These are phyloP conservation scores for Meleagris gallopavo DNA, from an alignment of 2,113 vertebrate genomes.

Conservation along the genomic window DNA sequence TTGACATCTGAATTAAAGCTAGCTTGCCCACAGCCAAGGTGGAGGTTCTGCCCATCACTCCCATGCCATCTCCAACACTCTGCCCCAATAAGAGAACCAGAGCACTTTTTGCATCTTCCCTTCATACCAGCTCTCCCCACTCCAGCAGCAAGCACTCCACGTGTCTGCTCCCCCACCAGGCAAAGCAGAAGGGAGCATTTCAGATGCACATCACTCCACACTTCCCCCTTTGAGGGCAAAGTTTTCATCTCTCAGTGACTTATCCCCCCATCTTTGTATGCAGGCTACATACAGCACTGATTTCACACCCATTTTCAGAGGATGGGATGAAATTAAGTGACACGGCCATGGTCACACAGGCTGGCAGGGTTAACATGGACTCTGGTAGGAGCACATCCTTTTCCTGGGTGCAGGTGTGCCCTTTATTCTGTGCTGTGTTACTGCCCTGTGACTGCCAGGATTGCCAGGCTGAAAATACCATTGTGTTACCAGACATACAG, in stretches of 20 bases:
- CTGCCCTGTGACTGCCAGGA: neutral
- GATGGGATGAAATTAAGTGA: slow-evolving; percentile 50
- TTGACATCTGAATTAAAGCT: neutral
- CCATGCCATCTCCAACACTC: neutral
- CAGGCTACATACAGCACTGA: slow-evolving; percentile 3
- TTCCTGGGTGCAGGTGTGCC: neutral
- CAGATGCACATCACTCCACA: neutral
- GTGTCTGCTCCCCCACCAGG: accelerated
- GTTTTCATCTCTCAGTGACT: neutral
- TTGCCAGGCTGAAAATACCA: slow-evolving; percentile 9
- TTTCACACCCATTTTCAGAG: slow-evolving; percentile 48
- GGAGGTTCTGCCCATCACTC: neutral
- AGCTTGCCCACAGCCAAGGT: neutral
- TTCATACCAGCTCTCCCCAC: neutral
- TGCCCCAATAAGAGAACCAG: neutral
- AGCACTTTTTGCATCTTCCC: neutral
- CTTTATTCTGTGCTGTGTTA: slow-evolving; percentile 35
- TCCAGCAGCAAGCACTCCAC: neutral
- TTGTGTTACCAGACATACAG: slow-evolving; percentile 6
- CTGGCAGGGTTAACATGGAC: neutral
- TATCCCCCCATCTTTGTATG: neutral
- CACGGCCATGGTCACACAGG: neutral
- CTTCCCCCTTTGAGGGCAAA: neutral
- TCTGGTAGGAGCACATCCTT: neutral
- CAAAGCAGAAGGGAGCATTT: neutral